Conservation (phyloP, 2,113 vertebrate genomes). For the Psephotus haematonotus region DNA sequence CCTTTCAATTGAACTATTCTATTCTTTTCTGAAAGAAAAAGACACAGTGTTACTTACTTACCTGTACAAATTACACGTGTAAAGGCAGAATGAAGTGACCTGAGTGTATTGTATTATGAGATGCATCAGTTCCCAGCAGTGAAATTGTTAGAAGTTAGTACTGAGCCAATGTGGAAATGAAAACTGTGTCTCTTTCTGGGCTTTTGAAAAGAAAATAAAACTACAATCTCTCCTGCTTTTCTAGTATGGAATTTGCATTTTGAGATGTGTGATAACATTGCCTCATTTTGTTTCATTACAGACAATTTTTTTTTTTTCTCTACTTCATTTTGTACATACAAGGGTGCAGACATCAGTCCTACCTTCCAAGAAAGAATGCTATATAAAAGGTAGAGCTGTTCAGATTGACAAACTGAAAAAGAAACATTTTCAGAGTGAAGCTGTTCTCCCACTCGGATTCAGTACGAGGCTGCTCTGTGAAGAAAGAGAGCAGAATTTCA, state of each 20-base stretch:
- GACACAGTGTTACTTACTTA: not conserved
- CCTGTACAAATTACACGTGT: not conserved
- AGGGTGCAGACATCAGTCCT: conserved; percentile 3
- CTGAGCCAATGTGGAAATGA: not conserved
- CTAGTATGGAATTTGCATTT: not conserved
- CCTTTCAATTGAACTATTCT: not conserved
- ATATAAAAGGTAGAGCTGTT: conserved; percentile 99
- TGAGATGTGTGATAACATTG: not conserved
- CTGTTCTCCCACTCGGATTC: conserved; percentile 98
- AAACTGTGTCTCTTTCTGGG: not conserved
- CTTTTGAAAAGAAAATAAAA: not conserved
- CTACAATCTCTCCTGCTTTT: not conserved
- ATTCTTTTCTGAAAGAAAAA: not conserved
- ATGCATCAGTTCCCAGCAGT: not conserved
- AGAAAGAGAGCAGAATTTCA: conserved; percentile 53
- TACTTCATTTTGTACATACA: not conserved
- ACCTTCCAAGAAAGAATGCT: conserved; percentile 97
- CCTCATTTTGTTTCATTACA: not conserved
- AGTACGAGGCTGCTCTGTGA: conserved; percentile 94
- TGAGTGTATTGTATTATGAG: not conserved
- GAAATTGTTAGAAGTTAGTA: not conserved
- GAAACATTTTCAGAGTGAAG: conserved; percentile 98
- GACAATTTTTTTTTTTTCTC: not conserved
- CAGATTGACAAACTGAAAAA: conserved; percentile 98
- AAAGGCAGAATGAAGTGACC: not conserved